Evolutionary conservation across 2,113 vertebrate species (phyloP).

Genomic region (Dromas ardeola): DNA sequence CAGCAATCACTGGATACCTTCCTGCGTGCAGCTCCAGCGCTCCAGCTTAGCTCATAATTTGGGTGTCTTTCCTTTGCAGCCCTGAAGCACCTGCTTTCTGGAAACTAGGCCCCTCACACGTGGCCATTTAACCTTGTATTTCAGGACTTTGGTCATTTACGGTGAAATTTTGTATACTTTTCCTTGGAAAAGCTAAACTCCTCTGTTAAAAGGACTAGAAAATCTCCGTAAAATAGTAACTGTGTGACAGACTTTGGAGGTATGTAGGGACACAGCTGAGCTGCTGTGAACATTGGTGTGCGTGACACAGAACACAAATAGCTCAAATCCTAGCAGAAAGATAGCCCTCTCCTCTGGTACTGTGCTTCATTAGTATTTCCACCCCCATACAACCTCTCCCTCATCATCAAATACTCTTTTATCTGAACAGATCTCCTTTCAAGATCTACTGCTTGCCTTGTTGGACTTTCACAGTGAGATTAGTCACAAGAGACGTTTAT

Average conservation of each 20-base stretch:
- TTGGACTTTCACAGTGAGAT: not conserved
- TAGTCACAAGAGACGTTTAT: not conserved
- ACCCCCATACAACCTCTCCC: not conserved
- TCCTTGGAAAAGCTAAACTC: not conserved
- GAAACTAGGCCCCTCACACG: not conserved
- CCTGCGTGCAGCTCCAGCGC: not conserved
- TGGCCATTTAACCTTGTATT: not conserved
- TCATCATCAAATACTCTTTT: not conserved
- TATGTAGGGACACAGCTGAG: not conserved
- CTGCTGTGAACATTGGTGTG: not conserved
- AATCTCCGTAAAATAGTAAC: not conserved
- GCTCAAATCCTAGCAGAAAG: not conserved
- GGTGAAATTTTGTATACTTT: not conserved
- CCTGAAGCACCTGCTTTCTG: not conserved
- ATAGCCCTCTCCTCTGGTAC: not conserved
- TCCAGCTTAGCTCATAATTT: not conserved
- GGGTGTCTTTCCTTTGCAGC: not conserved
- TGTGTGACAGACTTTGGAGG: not conserved
- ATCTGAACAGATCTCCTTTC: not conserved
- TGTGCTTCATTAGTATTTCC: not conserved
- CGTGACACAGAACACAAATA: not conserved
- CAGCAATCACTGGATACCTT: constrained; percentile 35
- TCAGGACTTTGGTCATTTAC: not conserved
- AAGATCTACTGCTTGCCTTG: not conserved
- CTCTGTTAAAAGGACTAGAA: not conserved